phyloP scores from a whole-genome alignment of 2,797 vertebrate species.

The Mormyrus proboscirostris region DNA sequence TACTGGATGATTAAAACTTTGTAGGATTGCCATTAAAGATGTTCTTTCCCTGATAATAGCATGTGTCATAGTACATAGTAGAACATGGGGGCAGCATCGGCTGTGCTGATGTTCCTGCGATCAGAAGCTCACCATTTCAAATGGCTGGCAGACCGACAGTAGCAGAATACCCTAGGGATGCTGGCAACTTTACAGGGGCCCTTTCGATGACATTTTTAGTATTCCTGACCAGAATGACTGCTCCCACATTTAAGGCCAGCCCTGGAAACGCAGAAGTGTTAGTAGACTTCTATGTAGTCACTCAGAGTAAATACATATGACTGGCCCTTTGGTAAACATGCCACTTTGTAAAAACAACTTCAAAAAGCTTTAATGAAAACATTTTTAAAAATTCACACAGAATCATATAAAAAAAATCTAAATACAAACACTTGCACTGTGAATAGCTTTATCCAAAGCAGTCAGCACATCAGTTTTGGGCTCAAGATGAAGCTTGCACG shows the following conservation, averaged over 20 bases:
- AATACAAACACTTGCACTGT: not conserved
- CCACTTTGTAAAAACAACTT: not conserved
- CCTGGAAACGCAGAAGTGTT: not conserved
- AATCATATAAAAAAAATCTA: not conserved
- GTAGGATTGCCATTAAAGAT: constrained; percentile 53
- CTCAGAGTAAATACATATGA: not conserved
- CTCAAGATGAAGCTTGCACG: not conserved
- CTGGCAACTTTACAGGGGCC: not conserved
- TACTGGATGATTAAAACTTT: constrained; percentile 11
- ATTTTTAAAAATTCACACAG: not conserved
- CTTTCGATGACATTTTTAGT: not conserved
- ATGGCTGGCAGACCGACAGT: not conserved
- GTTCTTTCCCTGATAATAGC: not conserved
- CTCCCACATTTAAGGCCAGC: not conserved
- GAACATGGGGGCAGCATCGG: not conserved
- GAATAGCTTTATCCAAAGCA: not conserved
- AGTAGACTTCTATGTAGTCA: not conserved
- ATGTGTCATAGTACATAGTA: not conserved
- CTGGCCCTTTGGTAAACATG: not conserved
- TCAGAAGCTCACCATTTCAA: not conserved
- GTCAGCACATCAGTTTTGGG: not conserved
- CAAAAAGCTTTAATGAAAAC: not conserved
- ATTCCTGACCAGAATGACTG: not conserved
- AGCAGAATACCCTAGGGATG: not conserved
- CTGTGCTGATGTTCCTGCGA: not conserved